These are phyloP conservation scores for Phrynocephalus versicolor DNA, from an alignment of 2,113 vertebrate species.

Conservation along the genomic window DNA sequence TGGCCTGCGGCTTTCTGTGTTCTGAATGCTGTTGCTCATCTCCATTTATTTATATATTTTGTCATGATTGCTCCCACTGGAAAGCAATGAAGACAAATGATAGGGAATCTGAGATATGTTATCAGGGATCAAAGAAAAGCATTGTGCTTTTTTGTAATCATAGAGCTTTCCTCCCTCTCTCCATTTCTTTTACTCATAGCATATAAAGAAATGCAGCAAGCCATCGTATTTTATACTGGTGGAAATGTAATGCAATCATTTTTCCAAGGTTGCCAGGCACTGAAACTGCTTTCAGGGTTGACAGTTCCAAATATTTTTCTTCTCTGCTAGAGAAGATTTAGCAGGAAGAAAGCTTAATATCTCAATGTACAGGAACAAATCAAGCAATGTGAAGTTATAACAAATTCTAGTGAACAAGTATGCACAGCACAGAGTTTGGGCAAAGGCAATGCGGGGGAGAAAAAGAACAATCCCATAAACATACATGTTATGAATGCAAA, in stretches of 20 bases:
- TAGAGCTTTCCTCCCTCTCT: constrained; percentile 14
- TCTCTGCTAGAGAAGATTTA: constrained; percentile 30
- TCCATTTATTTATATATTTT: not conserved
- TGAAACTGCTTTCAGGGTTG: constrained; percentile 29
- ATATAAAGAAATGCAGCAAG: constrained; percentile 36
- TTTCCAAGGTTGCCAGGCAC: constrained; percentile 40
- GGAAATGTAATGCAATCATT: constrained; percentile 38
- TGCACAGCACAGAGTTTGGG: rapidly evolving
- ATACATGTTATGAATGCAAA: constrained; percentile 16
- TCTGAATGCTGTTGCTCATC: not conserved
- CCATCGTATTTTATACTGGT: constrained; percentile 44
- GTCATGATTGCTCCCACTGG: not conserved
- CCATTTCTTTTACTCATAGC: not conserved
- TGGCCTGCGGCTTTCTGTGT: not conserved
- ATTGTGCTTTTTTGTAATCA: constrained; percentile 29
- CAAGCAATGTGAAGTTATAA: constrained; percentile 34
- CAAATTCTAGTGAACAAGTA: constrained; percentile 23
- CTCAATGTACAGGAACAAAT: constrained; percentile 50
- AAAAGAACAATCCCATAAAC: constrained; percentile 13
- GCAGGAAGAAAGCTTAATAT: constrained; percentile 41
- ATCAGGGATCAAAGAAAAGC: constrained; percentile 16
- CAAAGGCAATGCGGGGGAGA: not conserved
- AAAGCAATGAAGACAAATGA: constrained; percentile 14
- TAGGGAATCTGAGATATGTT: constrained; percentile 13
- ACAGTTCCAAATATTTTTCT: constrained; percentile 42